Evolutionary conservation across 2,888 invertebrate species (phyloP), one percentile per base, ranked within the genome.

Genomic region (Helobdella robusta): DNA sequence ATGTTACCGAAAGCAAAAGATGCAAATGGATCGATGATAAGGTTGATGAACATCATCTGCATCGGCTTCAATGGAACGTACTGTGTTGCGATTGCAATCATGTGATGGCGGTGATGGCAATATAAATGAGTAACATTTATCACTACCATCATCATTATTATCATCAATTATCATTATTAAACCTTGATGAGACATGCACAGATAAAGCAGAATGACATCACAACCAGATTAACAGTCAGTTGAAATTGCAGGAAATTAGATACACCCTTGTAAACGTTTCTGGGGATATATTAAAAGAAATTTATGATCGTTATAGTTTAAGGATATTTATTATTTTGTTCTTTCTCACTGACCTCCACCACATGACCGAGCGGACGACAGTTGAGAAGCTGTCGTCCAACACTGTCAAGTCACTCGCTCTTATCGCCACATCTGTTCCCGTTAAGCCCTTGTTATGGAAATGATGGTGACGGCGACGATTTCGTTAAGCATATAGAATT

Each of bases 241-340:
- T 98, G 97, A 84, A 97, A 98, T 84, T 97, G 95, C 75, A 98
- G 84, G 84, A 97, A 98, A 84, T 98, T 98, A 71, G 95, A 94
- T 82, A 98, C 98, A 79, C 92, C 92, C 84, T 98, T 97, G 81
- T 98, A 98, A 64, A 97, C 97, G 82, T 98, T 98, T 73, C 97
- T 86, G n/a, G n/a, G n/a, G n/a, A n/a, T n/a, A n/a, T n/a, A n/a
- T n/a, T n/a, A n/a, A n/a, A n/a, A n/a, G n/a, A n/a, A n/a, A n/a
- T n/a, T n/a, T n/a, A n/a, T n/a, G n/a, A n/a, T n/a, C n/a, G n/a
- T n/a, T n/a, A n/a, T n/a, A n/a, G n/a, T n/a, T n/a, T n/a, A n/a
- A n/a, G n/a, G n/a, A n/a, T n/a, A n/a, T n/a, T n/a, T n/a, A n/a
- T n/a, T n/a, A n/a, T n/a, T n/a, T n/a, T n/a, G n/a, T n/a, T n/a